A percentile compares a stretch with the other conserved stretches of the same genome.
phyloP scores from a whole-genome alignment of 2,797 vertebrate genomes.

The Periparus ater region DNA sequence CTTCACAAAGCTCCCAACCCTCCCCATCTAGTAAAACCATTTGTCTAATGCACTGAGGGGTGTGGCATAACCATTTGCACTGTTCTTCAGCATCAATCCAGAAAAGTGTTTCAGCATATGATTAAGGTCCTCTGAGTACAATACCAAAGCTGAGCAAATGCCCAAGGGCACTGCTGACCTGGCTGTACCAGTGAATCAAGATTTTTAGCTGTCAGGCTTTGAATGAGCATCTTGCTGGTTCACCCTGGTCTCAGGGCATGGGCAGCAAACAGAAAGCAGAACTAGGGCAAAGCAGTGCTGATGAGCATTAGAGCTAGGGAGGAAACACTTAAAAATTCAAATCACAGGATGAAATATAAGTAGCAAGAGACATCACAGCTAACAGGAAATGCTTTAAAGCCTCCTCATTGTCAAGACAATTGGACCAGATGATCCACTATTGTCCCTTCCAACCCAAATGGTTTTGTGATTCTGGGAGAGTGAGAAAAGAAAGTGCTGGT shows the following conservation, averaged over 20 bases:
- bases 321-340: background rate
- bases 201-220: background rate
- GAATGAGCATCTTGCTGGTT: background rate
- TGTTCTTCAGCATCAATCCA: background rate
- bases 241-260: background rate
- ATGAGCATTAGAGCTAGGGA: background rate
- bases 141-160: background rate
- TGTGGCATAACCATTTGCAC: background rate
- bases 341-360: background rate
- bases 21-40: background rate
- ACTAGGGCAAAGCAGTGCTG: background rate
- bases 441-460: background rate
- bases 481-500: background rate
- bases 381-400: background rate
- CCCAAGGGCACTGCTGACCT: background rate
- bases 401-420: background rate
- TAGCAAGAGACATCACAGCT: background rate
- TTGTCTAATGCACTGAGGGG: background rate
- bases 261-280: background rate
- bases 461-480: background rate
- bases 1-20: background rate
- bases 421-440: background rate
- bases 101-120: background rate
- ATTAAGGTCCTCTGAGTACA: background rate
- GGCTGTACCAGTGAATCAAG: background rate